Evolutionary conservation across 2,797 vertebrate species (phyloP).

Genomic region (Notoglanidium macrostoma): DNA sequence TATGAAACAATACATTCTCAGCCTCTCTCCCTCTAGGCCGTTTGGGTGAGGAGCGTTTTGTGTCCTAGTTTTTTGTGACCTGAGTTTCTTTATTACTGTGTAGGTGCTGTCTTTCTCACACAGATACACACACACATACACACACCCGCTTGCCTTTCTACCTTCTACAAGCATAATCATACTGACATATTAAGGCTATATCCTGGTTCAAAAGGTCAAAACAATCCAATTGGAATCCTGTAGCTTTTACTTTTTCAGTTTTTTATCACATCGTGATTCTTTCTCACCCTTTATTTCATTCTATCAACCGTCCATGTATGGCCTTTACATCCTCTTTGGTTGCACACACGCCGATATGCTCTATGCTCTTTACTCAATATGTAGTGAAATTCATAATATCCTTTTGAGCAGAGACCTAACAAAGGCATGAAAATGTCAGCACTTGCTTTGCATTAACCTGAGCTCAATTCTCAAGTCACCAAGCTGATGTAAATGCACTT

Average conservation of each 20-base stretch:
- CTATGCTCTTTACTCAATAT: conserved; percentile 15
- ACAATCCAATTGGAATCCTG: background rate
- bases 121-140: background rate
- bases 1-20: conserved; percentile 11
- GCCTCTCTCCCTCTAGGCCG: background rate
- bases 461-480: background rate
- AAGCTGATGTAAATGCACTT: conserved; percentile 20
- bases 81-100: conserved; percentile 16
- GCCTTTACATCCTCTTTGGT: background rate
- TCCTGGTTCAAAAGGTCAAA: conserved; percentile 21
- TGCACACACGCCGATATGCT: background rate
- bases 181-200: conserved; percentile 30
- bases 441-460: conserved; percentile 28
- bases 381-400: background rate
- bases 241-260: background rate
- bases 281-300: conserved; percentile 41
- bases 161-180: conserved; percentile 18
- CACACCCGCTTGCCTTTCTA: background rate
- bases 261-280: conserved; percentile 47
- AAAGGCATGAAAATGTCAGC: conserved; percentile 36
- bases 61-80: conserved; percentile 36
- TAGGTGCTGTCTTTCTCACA: background rate
- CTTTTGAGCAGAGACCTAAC: background rate
- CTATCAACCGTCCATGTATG: background rate
- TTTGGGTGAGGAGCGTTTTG: background rate